Base-by-base conservation (phyloP, 2,113 vertebrate species). In the Periophthalmodon schlosseri region DNA sequence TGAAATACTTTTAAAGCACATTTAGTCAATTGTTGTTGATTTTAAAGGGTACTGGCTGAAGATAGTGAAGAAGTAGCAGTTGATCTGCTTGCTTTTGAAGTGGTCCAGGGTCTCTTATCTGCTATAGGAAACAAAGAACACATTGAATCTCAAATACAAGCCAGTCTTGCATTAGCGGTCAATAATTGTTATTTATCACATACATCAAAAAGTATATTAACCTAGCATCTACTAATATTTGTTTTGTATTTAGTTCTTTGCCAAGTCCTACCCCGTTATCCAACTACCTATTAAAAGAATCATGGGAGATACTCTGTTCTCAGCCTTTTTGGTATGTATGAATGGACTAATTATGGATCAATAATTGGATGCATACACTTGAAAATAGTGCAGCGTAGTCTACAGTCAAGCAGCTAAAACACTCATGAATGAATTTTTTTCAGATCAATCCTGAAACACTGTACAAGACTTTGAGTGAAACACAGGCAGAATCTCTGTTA, bases 61-160 rank as follows among this genome's bases (percentile, higher is more conserved):
- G 49, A 81, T 20, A 93, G 89, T 72, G 23, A 52, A 10, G 85
- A 89, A 39, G 36, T 56, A 95, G 93, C 1, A 84, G 80, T 3
- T 64, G 93, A 96, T 57, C 81, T 97, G 80, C 80, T 97, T 49
- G 85, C 88, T 75, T 85, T 96, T 47, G 78, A 84, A 50, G 95
- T 93, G 39, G 89, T 96, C 65, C 94, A 87, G 11, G 56, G 88
- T 73, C 92, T 97, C 71, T 81, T 96, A 75, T 77, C 76, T 5
- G 93, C 93, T 47, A 87, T 95, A 91, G 94, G 94, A 23, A 97
- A 96, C 90, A 84, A 47, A 70, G 93, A 95, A 5, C 94, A 96
- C 33, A 65, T 75, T 6, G 94, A 93, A n/a, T 85, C 93, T 69
- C 96, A 97, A 90, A 92, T 91, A 80, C 92, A 97, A 61, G 95